Evolutionary conservation across 2,888 invertebrate genomes (phyloP), one percentile per base, ranked within the genome.

Genomic region (Alloplasta piceator): DNA sequence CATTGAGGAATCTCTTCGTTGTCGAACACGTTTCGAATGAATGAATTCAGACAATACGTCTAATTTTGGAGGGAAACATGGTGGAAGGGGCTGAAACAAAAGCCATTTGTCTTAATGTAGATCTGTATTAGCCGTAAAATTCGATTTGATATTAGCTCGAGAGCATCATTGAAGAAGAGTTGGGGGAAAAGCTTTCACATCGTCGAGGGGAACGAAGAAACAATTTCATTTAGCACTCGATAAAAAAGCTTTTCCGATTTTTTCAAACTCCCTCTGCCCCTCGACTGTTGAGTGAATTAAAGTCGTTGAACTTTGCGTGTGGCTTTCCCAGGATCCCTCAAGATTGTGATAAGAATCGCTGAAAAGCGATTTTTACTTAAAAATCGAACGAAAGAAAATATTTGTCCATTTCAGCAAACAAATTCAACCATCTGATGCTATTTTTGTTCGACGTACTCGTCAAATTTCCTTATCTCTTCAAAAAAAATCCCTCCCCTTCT

Each of bases 71-170:
- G 26, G 26, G 26, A 26, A 26, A 26, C 26, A 26, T 26, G 26
- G 26, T 26, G 26, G 3, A 6, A 7, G 12, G 0, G 36, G 50
- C 10, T 26, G 48, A 63, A 70, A 12, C 43, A 55, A 55, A 6
- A 52, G 52, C 39, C 46, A 63, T 46, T 64, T 50, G 64, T 64
- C 55, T 63, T 52, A 26, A 68, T 52, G 46, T 61, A 63, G 41
- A 39, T 46, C 36, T 41, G 6, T 10, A 14, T 14, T 16, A 43
- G 5, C 36, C 52, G 5, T 4, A 43, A n/a, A 5, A 9, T 66
- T 78, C 43, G 55, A 78, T 78, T 72, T 72, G 16, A 12, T 71
- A 64, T 16, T 16, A 56, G n/a, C 64, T 50, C 64, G 41, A 38
- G 36, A 46, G 14, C 52, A 16, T n/a, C 4, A 52, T 9, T 26